Evolutionary conservation across 2,888 invertebrate genomes (phyloP).

Genomic region (Pandemis cinnamomeana): DNA sequence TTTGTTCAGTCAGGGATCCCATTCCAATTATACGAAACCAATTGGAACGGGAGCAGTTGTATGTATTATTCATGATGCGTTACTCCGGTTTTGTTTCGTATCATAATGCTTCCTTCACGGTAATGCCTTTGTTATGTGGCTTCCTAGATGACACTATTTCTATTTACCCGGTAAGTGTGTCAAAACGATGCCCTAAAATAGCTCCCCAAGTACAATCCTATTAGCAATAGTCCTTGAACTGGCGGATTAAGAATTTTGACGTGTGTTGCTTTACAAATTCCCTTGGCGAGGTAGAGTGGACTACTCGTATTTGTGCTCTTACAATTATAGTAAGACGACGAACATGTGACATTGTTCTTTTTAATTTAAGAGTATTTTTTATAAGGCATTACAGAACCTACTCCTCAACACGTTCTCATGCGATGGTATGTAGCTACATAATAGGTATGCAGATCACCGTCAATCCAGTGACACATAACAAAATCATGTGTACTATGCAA

Average conservation of each 20-base stretch:
- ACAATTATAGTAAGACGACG: no score
- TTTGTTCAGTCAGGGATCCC: constrained; percentile 44
- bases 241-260: neutral
- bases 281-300: neutral
- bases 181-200: constrained; percentile 17
- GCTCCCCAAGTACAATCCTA: neutral
- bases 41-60: constrained; percentile 46
- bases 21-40: constrained; percentile 53
- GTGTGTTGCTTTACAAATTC: neutral
- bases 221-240: constrained; percentile 10
- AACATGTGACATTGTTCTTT: no score
- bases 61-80: constrained; percentile 56
- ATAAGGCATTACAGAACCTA: no score
- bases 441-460: no score
- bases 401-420: no score
- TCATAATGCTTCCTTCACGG: constrained; percentile 35
- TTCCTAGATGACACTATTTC: constrained; percentile 8
- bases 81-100: constrained; percentile 40
- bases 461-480: no score
- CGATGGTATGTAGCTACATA: no score
- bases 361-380: no score
- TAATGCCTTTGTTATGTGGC: constrained; percentile 27
- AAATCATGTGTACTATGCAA: no score
- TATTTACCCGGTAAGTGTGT: constrained; percentile 2
- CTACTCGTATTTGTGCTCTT: no score